A percentile compares a stretch with the other conserved stretches of the same genome.
Evolutionary conservation across 2,888 invertebrate species (phyloP).

Genomic region (Acronicta leporina): DNA sequence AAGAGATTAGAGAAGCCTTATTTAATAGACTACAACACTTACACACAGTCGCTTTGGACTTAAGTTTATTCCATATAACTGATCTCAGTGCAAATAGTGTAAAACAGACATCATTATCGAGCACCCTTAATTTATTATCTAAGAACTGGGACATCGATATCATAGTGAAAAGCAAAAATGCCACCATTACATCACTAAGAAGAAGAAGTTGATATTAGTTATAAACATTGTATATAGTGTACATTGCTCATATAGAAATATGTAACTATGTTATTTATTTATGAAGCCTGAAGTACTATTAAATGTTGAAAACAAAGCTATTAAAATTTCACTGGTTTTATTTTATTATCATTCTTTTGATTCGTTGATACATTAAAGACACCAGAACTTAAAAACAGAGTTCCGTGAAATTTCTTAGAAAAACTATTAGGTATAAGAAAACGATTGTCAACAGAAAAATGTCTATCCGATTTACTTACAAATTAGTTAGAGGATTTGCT

Average conservation of each 20-base stretch:
- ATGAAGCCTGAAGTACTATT: conserved; percentile 74
- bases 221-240: conserved; percentile 82
- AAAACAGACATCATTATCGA: conserved; percentile 66
- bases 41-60: conserved; percentile 75
- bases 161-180: conserved; percentile 71
- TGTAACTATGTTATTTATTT: conserved; percentile 79
- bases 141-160: conserved; percentile 77
- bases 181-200: conserved; percentile 54
- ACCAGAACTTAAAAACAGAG: too few species aligned
- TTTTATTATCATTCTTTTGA: neutral
- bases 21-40: conserved; percentile 79
- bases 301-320: conserved; percentile 68
- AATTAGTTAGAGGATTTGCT: too few species aligned
- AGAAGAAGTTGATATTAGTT: conserved; percentile 61
- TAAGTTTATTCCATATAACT: conserved; percentile 75
- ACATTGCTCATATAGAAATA: conserved; percentile 79
- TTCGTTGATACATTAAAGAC: too few species aligned
- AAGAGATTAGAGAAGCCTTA: conserved; percentile 72
- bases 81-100: conserved; percentile 71
- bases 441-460: too few species aligned
- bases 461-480: too few species aligned
- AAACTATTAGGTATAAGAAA: too few species aligned
- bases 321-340: conserved; percentile 4
- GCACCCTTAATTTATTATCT: conserved; percentile 71
- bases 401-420: too few species aligned